A percentile compares a stretch with the other conserved stretches of the same genome.
phyloP scores from a whole-genome alignment of 2,888 invertebrate species.

The Liodrosophila aerea region DNA sequence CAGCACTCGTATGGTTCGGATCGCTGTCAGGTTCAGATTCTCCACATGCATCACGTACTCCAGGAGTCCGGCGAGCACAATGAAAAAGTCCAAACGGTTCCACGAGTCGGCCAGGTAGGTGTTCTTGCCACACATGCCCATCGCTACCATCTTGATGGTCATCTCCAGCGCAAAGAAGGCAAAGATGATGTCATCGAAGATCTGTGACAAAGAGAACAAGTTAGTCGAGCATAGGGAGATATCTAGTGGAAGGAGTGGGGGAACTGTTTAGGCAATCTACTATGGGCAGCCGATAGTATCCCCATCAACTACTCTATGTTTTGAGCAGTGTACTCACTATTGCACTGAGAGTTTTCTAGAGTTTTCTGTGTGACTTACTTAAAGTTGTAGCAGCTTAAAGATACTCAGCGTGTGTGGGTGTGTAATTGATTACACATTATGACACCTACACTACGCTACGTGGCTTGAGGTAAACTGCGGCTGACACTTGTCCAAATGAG shows the following conservation, averaged over 20 bases:
- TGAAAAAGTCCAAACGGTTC: slow-evolving; percentile 99
- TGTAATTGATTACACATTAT: no score
- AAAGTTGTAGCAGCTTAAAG: no score
- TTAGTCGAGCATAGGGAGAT: no score
- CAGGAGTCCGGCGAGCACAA: slow-evolving; percentile 95
- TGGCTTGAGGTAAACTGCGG: slow-evolving; percentile 21
- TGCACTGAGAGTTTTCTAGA: no score
- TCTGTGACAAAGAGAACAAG: slow-evolving; percentile 84
- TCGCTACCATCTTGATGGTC: slow-evolving; percentile 99
- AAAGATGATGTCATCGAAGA: slow-evolving; percentile 99
- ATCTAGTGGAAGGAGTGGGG: no score
- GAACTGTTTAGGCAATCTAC: slow-evolving; percentile 1
- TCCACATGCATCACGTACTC: slow-evolving; percentile 97
- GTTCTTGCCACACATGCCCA: slow-evolving; percentile 96
- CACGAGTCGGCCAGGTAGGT: slow-evolving; percentile 99
- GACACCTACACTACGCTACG: slow-evolving; percentile 3
- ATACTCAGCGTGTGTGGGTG: no score
- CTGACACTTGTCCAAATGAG: slow-evolving; percentile 45
- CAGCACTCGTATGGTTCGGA: slow-evolving; percentile 98
- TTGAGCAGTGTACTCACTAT: no score
- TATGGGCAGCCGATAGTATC: no score
- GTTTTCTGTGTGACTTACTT: no score
- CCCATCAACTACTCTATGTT: no score
- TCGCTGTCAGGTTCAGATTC: slow-evolving; percentile 98
- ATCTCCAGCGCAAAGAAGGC: slow-evolving; percentile 98